These are phyloP conservation scores for Phyto melanocephala DNA, from an alignment of 2,888 invertebrate species.

Conservation along the genomic window DNA sequence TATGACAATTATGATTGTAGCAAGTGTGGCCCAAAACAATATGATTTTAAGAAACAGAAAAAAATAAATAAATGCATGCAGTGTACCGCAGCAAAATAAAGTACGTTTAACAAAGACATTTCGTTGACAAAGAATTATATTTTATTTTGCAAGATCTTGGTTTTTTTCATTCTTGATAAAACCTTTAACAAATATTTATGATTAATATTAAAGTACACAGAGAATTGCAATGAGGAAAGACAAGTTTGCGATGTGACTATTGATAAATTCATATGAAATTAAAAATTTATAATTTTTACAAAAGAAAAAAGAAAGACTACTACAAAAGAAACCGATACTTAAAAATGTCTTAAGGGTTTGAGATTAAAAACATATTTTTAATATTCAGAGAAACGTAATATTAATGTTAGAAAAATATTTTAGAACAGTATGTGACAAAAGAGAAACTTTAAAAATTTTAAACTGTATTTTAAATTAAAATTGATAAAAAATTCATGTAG, in stretches of 20 bases:
- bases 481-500: background rate
- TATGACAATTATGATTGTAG: conserved; percentile 66
- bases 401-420: background rate
- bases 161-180: background rate
- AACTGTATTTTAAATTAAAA: background rate
- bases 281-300: conserved; percentile 10
- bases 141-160: background rate
- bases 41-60: background rate
- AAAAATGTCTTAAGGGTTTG: background rate
- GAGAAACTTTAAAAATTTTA: background rate
- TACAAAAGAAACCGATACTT: background rate
- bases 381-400: background rate
- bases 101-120: conserved; percentile 39
- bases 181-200: conserved; percentile 21
- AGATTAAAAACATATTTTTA: conserved; percentile 11
- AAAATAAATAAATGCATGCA: background rate
- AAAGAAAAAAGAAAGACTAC: conserved; percentile 2
- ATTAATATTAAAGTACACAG: conserved; percentile 8
- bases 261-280: conserved; percentile 37
- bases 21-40: conserved; percentile 58
- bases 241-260: conserved; percentile 17
- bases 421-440: background rate
- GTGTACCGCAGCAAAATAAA: background rate
- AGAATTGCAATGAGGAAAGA: conserved; percentile 33
- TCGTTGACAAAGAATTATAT: background rate